A percentile compares a stretch with the other conserved stretches of the same genome.
These are phyloP conservation scores for Cryptosula pallasiana DNA, from an alignment of 2,888 invertebrate species.

Conservation along the genomic window DNA sequence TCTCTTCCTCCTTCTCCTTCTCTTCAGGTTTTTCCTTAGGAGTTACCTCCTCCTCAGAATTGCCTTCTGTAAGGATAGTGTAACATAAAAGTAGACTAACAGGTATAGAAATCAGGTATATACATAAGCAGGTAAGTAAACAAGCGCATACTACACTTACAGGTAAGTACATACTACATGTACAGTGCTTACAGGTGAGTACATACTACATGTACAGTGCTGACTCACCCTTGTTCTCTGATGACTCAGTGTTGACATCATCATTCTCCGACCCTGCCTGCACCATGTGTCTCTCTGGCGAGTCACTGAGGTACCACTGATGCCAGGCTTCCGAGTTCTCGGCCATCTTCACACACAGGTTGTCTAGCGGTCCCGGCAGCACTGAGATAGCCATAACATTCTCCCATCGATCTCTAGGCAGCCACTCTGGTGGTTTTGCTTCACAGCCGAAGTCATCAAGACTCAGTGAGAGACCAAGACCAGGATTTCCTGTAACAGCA, in stretches of 20 bases:
- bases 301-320: constrained; percentile 39
- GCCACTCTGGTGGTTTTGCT: constrained; percentile 42
- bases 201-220: too few relatives aligned
- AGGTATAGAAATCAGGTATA: too few relatives aligned
- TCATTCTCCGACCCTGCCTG: constrained; percentile 19
- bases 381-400: constrained; percentile 50
- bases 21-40: not conserved
- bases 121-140: too few relatives aligned
- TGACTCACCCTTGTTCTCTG: not conserved
- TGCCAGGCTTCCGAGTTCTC: constrained; percentile 42
- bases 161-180: too few relatives aligned
- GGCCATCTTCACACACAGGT: constrained; percentile 46
- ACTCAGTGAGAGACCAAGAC: constrained; percentile 47
- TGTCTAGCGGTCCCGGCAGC: constrained; percentile 48
- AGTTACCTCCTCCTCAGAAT: not conserved
- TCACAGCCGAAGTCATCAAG: constrained; percentile 47
- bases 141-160: too few relatives aligned
- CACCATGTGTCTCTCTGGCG: constrained; percentile 41
- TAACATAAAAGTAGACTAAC: too few relatives aligned
- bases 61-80: not conserved
- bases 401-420: constrained; percentile 49
- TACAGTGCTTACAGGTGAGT: too few relatives aligned
- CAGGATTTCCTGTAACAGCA: constrained; percentile 44
- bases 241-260: constrained; percentile 1
- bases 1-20: constrained; percentile 15